A percentile compares a stretch with the other conserved stretches of the same genome.
Evolutionary conservation across 2,888 invertebrate genomes (phyloP).

Genomic region (Congeria kusceri): DNA sequence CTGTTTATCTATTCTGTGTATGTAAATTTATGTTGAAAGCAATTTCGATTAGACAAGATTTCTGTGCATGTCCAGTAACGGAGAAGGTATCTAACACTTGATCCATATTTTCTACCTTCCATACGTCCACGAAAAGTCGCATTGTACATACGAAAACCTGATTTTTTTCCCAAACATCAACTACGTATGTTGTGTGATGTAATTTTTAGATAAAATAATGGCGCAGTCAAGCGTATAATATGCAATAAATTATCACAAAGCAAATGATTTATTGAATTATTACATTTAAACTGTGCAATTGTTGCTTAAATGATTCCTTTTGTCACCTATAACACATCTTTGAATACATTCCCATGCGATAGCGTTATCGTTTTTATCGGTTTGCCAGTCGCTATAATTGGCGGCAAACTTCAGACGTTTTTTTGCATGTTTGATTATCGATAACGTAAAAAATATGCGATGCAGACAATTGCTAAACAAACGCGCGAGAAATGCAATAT

Average conservation of each 20-base stretch:
- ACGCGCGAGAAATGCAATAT: constrained; percentile 17
- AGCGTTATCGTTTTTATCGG: constrained; percentile 1
- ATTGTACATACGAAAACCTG: no score
- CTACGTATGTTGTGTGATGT: background rate
- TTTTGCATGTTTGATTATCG: constrained; percentile 22
- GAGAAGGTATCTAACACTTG: no score
- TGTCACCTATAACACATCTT: background rate
- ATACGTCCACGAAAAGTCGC: no score
- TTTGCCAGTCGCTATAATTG: constrained; percentile 25
- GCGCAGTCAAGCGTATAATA: no score
- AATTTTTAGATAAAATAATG: background rate
- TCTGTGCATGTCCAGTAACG: no score
- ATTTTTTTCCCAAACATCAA: no score
- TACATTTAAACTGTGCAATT: background rate
- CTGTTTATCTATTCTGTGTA: no score
- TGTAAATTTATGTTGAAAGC: no score
- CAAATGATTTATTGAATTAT: background rate
- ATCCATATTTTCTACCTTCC: no score
- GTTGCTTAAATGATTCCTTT: constrained; percentile 1
- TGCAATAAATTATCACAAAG: background rate
- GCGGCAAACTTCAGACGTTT: constrained; percentile 11
- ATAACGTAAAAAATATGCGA: constrained; percentile 22
- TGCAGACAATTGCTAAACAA: constrained; percentile 36
- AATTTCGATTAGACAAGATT: no score
- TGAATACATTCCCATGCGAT: background rate